Conservation (phyloP, 2,113 vertebrate genomes). For the Synodontis membranacea region DNA sequence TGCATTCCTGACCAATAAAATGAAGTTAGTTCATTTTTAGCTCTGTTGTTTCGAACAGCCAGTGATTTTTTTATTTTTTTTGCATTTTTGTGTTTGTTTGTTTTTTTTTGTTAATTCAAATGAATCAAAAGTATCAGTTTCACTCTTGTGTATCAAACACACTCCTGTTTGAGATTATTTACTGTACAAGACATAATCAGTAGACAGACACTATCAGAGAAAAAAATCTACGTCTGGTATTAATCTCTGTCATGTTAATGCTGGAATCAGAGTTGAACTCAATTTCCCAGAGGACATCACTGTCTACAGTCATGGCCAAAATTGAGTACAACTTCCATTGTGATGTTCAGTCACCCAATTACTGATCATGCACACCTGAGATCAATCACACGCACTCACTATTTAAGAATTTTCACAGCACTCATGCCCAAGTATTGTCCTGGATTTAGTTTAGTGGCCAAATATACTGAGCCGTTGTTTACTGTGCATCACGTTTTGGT, state of each 20-base stretch:
- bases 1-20: background rate
- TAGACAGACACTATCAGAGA: background rate
- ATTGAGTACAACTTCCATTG: background rate
- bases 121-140: too few species aligned
- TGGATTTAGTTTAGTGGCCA: too few species aligned
- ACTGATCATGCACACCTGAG: too few species aligned
- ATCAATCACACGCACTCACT: too few species aligned
- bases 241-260: background rate
- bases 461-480: too few species aligned
- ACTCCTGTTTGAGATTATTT: background rate
- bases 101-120: too few species aligned
- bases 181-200: background rate
- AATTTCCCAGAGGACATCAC: background rate
- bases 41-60: background rate
- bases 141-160: background rate
- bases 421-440: too few species aligned
- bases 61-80: too few species aligned
- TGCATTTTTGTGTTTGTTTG: too few species aligned
- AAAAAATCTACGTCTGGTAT: background rate
- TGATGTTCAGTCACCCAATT: background rate
- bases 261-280: background rate
- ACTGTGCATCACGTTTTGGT: too few species aligned
- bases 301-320: background rate
- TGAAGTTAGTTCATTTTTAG: background rate
- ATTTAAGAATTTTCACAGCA: too few species aligned